Evolutionary conservation across 2,888 invertebrate genomes (phyloP), one percentile per base, ranked within the genome.

Genomic region (Melanotus villosus): DNA sequence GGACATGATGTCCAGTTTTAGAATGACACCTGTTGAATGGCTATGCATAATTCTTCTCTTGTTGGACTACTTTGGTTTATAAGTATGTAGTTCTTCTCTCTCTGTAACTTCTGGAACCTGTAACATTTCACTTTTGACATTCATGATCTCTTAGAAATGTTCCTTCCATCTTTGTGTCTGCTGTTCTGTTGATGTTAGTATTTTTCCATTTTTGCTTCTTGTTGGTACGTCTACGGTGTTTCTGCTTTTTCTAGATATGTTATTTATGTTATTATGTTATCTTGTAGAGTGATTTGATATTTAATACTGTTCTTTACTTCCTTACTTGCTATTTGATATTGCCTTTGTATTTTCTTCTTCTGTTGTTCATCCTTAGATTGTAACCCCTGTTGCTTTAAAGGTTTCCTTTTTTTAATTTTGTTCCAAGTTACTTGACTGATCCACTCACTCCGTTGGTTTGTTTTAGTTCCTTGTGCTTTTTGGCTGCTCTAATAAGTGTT

Each of bases 321-420:
- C 41, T 41, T 41, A 9, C 14, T 41, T 41, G 12, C 16, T 41
- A 41, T 41, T 41, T 41, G 12, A 16, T 41, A 41, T 41, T 41
- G 36, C n/a, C 16, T 41, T 9, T 41, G 4, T 16, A 41, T 41
- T 41, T 41, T 9, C 3, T 14, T 41, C 16, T 41, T 41, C 16
- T 41, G 3, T 41, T 41, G 14, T 4, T 41, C 41, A 41, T 41
- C 16, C 5, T 41, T 41, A 16, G 41, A 5, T 16, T 41, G 41
- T 16, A 41, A 41, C 5, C 16, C 36, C 41, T 16, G 41, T 14
- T 41, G 41, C 3, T 41, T 41, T 16, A 41, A 9, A 16, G 3
- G 9, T 41, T 14, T 16, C 41, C 16, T 41, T 12, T 41, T 36
- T 41, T 41, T 16, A 16, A 16, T 41, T 41, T 41, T 16, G 6